A percentile compares a stretch with the other conserved stretches of the same genome.
Conservation (phyloP, 2,797 vertebrate species). For the Agapornis canus region DNA sequence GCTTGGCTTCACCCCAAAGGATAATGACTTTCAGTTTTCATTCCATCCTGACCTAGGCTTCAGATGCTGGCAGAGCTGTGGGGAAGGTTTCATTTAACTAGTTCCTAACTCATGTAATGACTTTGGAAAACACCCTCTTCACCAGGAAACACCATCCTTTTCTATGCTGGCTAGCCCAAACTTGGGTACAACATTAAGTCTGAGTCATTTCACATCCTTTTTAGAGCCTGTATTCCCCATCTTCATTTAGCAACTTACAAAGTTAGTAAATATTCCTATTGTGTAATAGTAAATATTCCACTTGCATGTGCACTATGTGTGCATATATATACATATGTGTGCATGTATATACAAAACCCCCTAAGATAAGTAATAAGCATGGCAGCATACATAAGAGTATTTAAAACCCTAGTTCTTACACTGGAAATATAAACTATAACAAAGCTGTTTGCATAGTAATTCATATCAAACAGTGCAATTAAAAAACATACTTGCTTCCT, state of each 20-base stretch:
- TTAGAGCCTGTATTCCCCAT: not conserved
- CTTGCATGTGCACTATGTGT: not conserved
- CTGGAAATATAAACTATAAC: not conserved
- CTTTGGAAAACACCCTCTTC: not conserved
- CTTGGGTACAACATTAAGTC: not conserved
- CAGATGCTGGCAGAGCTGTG: not conserved
- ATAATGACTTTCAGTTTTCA: conserved; percentile 41
- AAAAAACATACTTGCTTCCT: not conserved
- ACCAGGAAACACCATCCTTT: not conserved
- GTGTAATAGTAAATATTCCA: not conserved
- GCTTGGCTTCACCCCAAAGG: conserved; percentile 18
- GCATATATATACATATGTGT: rapidly evolving
- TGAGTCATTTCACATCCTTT: not conserved
- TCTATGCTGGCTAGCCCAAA: not conserved
- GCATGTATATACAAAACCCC: rapidly evolving
- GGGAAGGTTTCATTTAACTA: not conserved
- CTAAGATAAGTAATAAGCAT: not conserved
- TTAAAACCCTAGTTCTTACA: not conserved
- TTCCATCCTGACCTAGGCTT: not conserved
- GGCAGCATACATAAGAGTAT: not conserved
- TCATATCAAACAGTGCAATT: not conserved
- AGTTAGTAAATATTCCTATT: not conserved
- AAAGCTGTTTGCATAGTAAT: not conserved
- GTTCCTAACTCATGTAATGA: not conserved
- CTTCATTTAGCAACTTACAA: not conserved